Percentiles rank a stretch among this genome's conserved stretches.
Evolutionary conservation across 2,797 vertebrate species (phyloP).

Genomic region (Gymnocypris eckloni): DNA sequence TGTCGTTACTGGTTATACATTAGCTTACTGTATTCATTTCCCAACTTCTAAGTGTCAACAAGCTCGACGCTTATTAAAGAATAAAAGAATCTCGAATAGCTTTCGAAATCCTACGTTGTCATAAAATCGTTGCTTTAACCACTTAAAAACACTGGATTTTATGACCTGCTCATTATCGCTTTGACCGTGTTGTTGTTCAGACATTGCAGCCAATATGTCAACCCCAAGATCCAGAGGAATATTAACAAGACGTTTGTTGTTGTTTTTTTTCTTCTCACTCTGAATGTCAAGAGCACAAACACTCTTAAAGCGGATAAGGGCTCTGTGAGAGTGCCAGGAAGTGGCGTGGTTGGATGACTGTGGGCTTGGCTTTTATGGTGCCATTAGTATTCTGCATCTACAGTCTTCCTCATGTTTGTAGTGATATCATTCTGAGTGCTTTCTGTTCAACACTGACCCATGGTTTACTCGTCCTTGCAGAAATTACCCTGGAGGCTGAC

Average conservation of each 20-base stretch:
- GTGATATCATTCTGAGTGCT: conserved; percentile 62
- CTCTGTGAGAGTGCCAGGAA: conserved; percentile 52
- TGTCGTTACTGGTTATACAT: conserved; percentile 58
- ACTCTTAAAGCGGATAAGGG: conserved; percentile 48
- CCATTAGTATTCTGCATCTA: conserved; percentile 61
- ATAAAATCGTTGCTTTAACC: conserved; percentile 33
- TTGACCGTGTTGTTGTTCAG: conserved; percentile 35
- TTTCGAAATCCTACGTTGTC: conserved; percentile 3
- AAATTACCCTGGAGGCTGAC: conserved; percentile 65
- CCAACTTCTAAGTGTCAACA: conserved; percentile 41
- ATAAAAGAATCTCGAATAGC: background rate
- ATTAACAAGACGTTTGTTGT: conserved; percentile 29
- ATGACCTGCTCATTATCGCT: conserved; percentile 47
- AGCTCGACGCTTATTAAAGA: conserved; percentile 29
- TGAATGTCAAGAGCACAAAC: conserved; percentile 55
- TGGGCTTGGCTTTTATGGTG: conserved; percentile 47
- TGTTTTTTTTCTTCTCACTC: background rate
- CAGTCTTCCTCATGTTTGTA: conserved; percentile 53
- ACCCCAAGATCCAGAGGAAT: conserved; percentile 39
- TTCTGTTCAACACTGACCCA: conserved; percentile 56
- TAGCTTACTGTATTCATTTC: conserved; percentile 57
- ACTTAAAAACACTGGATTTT: conserved; percentile 39
- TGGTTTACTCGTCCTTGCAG: conserved; percentile 67
- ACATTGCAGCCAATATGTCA: conserved; percentile 32
- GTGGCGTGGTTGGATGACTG: conserved; percentile 41